Base-by-base conservation (phyloP, 2,113 vertebrate genomes). In the Bos indicus region DNA sequence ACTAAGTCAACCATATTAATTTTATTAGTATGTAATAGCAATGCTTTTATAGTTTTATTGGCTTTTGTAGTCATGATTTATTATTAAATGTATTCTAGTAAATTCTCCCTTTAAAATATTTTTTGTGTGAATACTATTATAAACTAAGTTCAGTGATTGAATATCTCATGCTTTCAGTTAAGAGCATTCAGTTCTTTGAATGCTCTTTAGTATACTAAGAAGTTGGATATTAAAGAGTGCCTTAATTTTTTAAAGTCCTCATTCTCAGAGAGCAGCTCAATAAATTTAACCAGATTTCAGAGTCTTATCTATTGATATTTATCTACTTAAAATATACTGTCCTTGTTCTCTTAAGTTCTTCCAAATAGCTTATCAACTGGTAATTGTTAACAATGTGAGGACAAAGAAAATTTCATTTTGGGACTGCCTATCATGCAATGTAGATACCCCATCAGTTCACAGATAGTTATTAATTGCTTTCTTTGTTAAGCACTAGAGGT, bases 21-120 rank as follows among this genome's bases (percentile, higher is more conserved):
- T 64, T 87, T 88, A 90, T 85, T 92, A 54, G 25, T 85, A 57
- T 84, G 28, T n/a, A 77, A 28, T 88, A 91, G 15, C 64, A 67
- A 19, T 84, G 51, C 56, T 51, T 83, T 96, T 97, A 87, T 67
- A 67, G 59, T 89, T 93, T 26, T 95, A 88, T 60, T 88, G 81
- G 36, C n/a, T 95, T 92, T 93, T 40, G 56, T 60, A 67, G 14
- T 90, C 59, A 60, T 94, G 25, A 71, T 97, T 96, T 95, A 54
- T 74, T 88, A 54, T 92, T 80, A 6, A 81, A 54, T 91, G 3
- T 94, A 57, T 94, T 86, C 33, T 84, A 59, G 13, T 33, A 62
- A 94, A 77, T 92, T 94, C 62, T 88, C 46, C 4, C 28, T 82
- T 88, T 82, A 94, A 78, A 83, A 33, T 80, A 28, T 51, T 85